Base-by-base conservation (phyloP, 2,797 vertebrate genomes). In the Craterocephalus amniculus region DNA sequence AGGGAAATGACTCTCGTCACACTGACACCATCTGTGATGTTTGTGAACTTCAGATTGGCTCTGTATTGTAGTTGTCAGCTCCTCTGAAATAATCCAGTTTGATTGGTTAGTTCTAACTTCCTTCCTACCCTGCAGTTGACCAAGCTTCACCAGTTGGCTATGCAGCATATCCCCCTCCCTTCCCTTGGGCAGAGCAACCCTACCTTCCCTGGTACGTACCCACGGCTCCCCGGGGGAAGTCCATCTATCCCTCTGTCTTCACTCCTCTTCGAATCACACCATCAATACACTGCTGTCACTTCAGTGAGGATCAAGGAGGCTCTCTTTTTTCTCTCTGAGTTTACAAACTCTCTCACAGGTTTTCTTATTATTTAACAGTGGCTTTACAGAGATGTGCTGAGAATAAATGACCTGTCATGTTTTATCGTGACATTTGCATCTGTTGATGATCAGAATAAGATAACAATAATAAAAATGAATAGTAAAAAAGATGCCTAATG, bases 131-230 rank as follows among this genome's bases (percentile, higher is more conserved):
- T 95, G 96, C 97, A 98, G 97, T 97, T 97, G 96, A 97, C 96
- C 96, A 98, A 97, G 96, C 97, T 98, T 97, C 97, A 98, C 95
- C 97, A 98, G 96, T 97, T 98, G 97, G 97, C 96, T 97, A 96
- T 98, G 96, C 97, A 97, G 96, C 96, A 98, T 96, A 94, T 96
- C 94, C 96, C 97, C 95, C 92, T 98, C 96, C 97, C 96, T 94
- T 95, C 97, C 96, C 96, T 98, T 97, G 97, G 96, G 96, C 97
- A 98, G 96, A 97, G 95, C 96, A 96, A 97, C 95, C 97, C 96
- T 96, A 96, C 96, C 96, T 98, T 98, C 96, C 97, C 96, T 96
- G 96, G 97, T 98, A 98, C 94, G 97, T 98, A 98, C 96, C 96
- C 95, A 94, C 92, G 93, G 94, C 93, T 95, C 95, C 95, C 95